phyloP scores from a whole-genome alignment of 2,888 invertebrate species.

The Meteorus cinctellus region DNA sequence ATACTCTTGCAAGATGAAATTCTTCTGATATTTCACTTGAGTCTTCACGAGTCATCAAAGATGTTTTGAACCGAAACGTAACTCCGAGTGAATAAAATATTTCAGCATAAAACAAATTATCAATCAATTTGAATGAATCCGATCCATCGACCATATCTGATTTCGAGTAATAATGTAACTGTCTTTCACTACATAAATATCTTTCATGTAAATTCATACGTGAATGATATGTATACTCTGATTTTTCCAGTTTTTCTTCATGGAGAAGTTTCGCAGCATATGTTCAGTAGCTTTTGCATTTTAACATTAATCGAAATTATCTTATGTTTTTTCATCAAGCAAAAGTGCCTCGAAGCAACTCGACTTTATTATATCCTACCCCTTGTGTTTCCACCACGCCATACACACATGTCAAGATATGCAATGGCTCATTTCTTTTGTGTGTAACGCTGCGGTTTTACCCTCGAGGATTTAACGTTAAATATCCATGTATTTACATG shows the following conservation, averaged over 20 bases:
- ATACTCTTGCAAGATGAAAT: no score
- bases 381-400: background rate
- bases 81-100: no score
- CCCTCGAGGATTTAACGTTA: no score
- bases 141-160: no score
- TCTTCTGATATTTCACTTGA: no score
- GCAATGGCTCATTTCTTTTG: background rate
- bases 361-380: background rate
- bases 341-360: background rate
- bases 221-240: background rate
- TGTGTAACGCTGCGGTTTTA: background rate
- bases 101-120: no score
- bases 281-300: background rate
- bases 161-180: no score
- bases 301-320: background rate
- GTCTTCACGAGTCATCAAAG: no score
- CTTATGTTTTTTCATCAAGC: background rate
- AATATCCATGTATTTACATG: no score
- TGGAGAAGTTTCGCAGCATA: background rate
- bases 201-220: background rate
- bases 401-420: background rate
- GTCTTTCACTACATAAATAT: no score
- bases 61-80: no score
- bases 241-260: background rate
- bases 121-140: no score